Evolutionary conservation across 2,888 invertebrate species (phyloP).

Genomic region (Drosophila borealis): DNA sequence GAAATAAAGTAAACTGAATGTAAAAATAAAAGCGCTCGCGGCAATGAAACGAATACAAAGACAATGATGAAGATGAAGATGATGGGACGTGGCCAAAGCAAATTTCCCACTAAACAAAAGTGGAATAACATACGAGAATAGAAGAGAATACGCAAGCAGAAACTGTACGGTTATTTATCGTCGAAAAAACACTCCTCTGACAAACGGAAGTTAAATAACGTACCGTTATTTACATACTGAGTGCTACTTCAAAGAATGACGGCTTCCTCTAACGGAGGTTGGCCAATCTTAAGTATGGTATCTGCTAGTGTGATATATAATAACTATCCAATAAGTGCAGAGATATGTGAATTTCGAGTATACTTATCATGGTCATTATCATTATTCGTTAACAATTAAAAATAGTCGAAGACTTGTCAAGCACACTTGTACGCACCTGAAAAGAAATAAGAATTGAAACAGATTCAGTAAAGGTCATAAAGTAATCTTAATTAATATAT

Average conservation of each 20-base stretch:
- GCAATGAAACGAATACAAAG: slow-evolving; percentile 59
- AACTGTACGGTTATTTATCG: slow-evolving; percentile 38
- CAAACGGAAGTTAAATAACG: slow-evolving; percentile 31
- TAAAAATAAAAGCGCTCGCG: slow-evolving; percentile 72
- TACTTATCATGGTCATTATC: slow-evolving; percentile 32
- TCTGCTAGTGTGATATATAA: not conserved
- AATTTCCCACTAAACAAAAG: slow-evolving; percentile 34
- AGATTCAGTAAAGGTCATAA: slow-evolving; percentile 11
- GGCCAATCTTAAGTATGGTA: not conserved
- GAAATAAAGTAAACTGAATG: slow-evolving; percentile 73
- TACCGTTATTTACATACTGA: slow-evolving; percentile 37
- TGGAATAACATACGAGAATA: slow-evolving; percentile 24
- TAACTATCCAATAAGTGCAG: not conserved
- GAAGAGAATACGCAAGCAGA: not conserved
- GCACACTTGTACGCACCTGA: slow-evolving; percentile 43
- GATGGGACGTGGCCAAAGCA: slow-evolving; percentile 33
- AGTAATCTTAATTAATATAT: no score
- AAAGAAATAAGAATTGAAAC: slow-evolving; percentile 19
- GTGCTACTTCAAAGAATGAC: slow-evolving; percentile 18
- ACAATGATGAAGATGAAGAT: slow-evolving; percentile 56
- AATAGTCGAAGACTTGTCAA: not conserved
- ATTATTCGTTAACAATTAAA: not conserved
- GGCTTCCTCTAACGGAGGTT: not conserved
- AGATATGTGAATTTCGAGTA: not conserved
- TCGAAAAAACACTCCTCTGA: slow-evolving; percentile 20